Base-by-base conservation (phyloP, 2,113 vertebrate genomes). In the Tupaia tana region DNA sequence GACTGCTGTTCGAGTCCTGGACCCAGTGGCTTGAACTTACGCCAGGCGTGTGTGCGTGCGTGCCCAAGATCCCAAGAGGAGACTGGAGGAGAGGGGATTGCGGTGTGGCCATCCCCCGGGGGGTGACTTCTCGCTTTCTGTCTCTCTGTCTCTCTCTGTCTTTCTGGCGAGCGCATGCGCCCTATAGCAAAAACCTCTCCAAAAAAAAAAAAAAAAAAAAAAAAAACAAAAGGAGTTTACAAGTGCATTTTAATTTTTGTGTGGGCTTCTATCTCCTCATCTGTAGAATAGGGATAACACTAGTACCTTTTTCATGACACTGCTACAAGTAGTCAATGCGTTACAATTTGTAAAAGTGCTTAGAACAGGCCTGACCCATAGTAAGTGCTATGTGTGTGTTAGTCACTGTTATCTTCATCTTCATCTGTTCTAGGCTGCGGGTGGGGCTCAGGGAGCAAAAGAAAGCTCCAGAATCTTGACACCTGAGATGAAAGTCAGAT, bases 151-250 rank as follows among this genome's bases (percentile, higher is more conserved):
- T 43, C 43, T 43, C 43, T 43, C 43, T 43, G 43, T 43, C 43
- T 43, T 43, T 43, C 43, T 43, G 43, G 43, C 3, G 43, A 43
- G 43, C 43, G 43, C 43, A 43, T 43, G 43, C 43, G 43, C 43
- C 43, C 43, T 43, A 43, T 43, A 43, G 43, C 43, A 5, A 43
- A 43, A 43, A 43, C 43, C 43, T 43, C 43, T 43, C 43, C 3
- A 43, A 43, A 43, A 43, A 43, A 43, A 43, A 43, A 43, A 56
- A 84, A 91, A 92, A 87, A 91, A 43, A 43, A 43, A 43, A 56
- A 84, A 91, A 92, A 87, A 91, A 63, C 78, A 43, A 78, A 80
- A 94, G 58, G 31, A 63, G 31, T 52, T 93, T 86, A 64, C 19
- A 89, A 82, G 75, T 20, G 19, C 22, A 29, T 64, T 91, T 92